Evolutionary conservation across 2,113 vertebrate species (phyloP).

Genomic region (Oreotrochilus melanogaster): DNA sequence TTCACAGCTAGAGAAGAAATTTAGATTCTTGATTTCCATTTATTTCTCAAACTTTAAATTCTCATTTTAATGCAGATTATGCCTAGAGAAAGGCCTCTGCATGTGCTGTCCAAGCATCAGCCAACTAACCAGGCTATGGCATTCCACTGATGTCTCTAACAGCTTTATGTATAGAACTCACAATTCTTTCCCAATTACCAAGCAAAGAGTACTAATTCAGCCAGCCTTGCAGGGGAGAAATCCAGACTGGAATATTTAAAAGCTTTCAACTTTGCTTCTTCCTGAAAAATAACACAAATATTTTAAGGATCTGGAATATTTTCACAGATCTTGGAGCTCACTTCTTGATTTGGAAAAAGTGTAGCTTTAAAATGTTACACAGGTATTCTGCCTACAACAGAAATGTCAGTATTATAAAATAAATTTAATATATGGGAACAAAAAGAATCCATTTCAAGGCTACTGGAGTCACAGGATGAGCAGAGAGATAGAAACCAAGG

Average conservation of each 20-base stretch:
- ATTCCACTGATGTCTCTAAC: neutral
- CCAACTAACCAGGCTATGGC: neutral
- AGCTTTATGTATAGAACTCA: neutral
- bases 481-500: neutral
- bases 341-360: neutral
- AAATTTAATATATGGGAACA: neutral
- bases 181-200: neutral
- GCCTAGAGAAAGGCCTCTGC: neutral
- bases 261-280: neutral
- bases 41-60: neutral
- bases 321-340: neutral
- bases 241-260: neutral
- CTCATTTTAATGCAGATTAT: neutral
- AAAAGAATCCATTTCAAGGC: neutral
- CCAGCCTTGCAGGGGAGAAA: neutral
- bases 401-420: neutral
- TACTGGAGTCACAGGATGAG: neutral
- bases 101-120: neutral
- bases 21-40: neutral
- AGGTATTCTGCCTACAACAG: neutral
- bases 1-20: neutral
- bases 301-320: neutral
- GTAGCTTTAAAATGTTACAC: conserved; percentile 5
- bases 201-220: neutral
- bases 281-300: neutral